These are phyloP conservation scores for Odontesthes bonariensis DNA, from an alignment of 2,113 vertebrate genomes.

Conservation along the genomic window DNA sequence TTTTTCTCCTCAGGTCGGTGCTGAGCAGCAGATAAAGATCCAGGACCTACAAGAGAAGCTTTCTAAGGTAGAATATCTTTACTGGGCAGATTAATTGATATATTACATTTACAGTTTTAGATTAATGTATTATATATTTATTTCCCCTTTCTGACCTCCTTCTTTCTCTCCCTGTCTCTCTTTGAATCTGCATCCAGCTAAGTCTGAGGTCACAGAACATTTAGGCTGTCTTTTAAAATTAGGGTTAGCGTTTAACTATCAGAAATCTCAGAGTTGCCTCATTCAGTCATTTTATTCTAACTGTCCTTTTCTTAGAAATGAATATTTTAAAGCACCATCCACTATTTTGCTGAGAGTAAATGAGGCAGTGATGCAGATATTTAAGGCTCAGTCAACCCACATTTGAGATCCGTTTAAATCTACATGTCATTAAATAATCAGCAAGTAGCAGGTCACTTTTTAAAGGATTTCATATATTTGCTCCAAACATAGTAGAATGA, in stretches of 20 bases:
- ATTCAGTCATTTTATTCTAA: slow-evolving; percentile 33
- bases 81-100: slow-evolving; percentile 51
- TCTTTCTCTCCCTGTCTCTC: slow-evolving; percentile 9
- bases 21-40: slow-evolving; percentile 94
- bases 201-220: slow-evolving; percentile 16
- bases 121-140: slow-evolving; percentile 15
- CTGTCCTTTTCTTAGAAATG: slow-evolving; percentile 24
- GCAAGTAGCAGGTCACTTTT: fast-evolving
- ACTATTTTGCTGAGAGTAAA: neutral
- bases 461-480: neutral
- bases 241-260: slow-evolving; percentile 33
- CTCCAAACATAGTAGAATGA: no score
- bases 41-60: slow-evolving; percentile 97
- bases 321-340: slow-evolving; percentile 28
- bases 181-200: slow-evolving; percentile 27
- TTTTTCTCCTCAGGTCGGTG: slow-evolving; percentile 86
- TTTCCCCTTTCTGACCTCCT: slow-evolving; percentile 26
- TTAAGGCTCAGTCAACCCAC: no score
- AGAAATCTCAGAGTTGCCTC: slow-evolving; percentile 23
- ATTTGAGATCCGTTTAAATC: neutral
- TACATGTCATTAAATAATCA: slow-evolving; percentile 20
- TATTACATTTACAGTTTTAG: slow-evolving; percentile 44
- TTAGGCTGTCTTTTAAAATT: slow-evolving; percentile 29
- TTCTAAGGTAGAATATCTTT: slow-evolving; percentile 86
- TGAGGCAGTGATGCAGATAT: neutral